These are phyloP conservation scores for Spatulosminthurus flaviceps DNA, from an alignment of 2,888 invertebrate species.

Conservation along the genomic window DNA sequence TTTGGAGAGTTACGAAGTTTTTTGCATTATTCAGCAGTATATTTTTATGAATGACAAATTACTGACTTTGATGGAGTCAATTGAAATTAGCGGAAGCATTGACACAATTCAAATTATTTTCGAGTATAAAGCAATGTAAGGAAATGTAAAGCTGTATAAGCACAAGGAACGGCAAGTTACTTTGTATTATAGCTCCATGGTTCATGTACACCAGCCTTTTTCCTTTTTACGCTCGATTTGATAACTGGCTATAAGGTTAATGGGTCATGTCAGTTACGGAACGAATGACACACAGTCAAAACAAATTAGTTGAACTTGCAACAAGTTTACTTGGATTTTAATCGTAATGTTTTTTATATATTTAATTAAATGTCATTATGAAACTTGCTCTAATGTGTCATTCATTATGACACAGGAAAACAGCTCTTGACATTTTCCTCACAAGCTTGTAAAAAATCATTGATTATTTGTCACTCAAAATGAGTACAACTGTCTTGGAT, in stretches of 20 bases:
- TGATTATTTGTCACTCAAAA: not conserved
- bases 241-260: constrained; percentile 32
- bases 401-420: too few species aligned
- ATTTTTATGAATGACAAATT: not conserved
- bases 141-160: too few species aligned
- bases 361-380: constrained; percentile 9
- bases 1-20: not conserved
- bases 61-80: not conserved
- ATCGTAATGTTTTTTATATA: too few species aligned
- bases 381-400: not conserved
- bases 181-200: not conserved
- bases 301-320: constrained; percentile 42
- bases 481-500: too few species aligned
- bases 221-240: not conserved
- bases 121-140: too few species aligned
- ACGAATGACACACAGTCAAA: not conserved
- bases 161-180: too few species aligned
- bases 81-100: not conserved
- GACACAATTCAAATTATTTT: not conserved
- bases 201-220: not conserved
- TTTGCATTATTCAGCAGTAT: not conserved
- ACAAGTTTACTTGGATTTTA: constrained; percentile 22
- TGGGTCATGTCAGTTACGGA: constrained; percentile 29
- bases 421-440: too few species aligned
- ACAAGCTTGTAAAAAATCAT: too few species aligned